Conservation (phyloP, 2,888 invertebrate species). For the Acholoe squamosa region DNA sequence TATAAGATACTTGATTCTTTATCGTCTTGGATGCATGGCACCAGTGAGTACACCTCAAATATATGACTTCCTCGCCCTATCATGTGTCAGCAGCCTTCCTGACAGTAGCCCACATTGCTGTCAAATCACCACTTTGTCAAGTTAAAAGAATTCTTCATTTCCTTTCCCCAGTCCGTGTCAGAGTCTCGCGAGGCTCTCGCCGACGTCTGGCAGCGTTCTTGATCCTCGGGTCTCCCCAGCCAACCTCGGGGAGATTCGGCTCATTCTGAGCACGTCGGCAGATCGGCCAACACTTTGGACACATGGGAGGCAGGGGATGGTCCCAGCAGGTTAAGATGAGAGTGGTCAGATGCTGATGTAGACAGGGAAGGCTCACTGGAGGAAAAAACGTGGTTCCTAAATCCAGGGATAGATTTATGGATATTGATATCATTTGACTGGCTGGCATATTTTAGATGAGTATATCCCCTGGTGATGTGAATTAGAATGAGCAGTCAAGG, state of each 20-base stretch:
- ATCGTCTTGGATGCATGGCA: no score
- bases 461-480: no score
- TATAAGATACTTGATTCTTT: no score
- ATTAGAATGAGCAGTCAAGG: no score
- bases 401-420: not conserved
- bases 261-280: not conserved
- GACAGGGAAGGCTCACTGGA: not conserved
- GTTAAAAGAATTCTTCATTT: no score
- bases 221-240: not conserved
- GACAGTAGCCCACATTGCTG: not conserved
- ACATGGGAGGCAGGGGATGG: not conserved
- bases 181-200: not conserved
- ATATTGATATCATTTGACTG: no score
- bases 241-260: not conserved
- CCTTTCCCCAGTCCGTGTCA: not conserved
- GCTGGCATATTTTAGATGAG: no score
- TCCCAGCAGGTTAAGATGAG: no score
- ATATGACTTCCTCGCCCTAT: no score
- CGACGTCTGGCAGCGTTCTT: not conserved
- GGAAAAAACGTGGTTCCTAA: not conserved
- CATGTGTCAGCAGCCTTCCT: not conserved
- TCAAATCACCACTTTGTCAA: not conserved
- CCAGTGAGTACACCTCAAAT: no score
- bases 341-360: no score
- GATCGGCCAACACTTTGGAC: slow-evolving; percentile 7